Percentiles rank a stretch among this genome's conserved stretches.
Evolutionary conservation across 2,888 invertebrate genomes (phyloP).

Genomic region (Patella caerulea): DNA sequence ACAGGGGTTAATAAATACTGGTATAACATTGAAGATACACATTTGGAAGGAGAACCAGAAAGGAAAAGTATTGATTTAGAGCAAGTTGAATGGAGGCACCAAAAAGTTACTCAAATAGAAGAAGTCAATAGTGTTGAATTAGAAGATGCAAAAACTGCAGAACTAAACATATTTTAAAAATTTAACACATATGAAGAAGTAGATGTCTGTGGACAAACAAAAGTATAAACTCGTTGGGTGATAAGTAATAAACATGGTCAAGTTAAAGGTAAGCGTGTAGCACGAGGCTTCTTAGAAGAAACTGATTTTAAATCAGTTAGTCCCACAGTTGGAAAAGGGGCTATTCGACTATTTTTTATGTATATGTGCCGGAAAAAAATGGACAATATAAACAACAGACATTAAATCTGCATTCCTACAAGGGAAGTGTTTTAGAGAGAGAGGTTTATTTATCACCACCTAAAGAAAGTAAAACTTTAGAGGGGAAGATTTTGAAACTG

Average conservation of each 20-base stretch:
- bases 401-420: no score
- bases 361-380: conserved; percentile 15
- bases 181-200: conserved; percentile 20
- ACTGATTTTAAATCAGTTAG: conserved; percentile 22
- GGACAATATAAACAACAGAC: conserved; percentile 6
- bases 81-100: no score
- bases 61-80: no score
- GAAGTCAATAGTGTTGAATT: no score
- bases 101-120: no score
- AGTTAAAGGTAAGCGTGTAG: conserved; percentile 30
- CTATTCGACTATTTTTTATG: conserved; percentile 23
- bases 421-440: no score
- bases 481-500: no score
- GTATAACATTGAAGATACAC: background rate
- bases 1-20: background rate
- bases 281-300: conserved; percentile 28
- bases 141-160: conserved; percentile 8
- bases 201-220: conserved; percentile 7
- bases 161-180: conserved; percentile 1
- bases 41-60: no score
- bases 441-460: no score
- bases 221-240: conserved; percentile 26
- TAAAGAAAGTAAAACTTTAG: no score
- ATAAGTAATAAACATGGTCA: conserved; percentile 29
- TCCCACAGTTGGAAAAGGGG: conserved; percentile 30